These are phyloP conservation scores for Drepana falcataria DNA, from an alignment of 2,888 invertebrate species.

Conservation along the genomic window DNA sequence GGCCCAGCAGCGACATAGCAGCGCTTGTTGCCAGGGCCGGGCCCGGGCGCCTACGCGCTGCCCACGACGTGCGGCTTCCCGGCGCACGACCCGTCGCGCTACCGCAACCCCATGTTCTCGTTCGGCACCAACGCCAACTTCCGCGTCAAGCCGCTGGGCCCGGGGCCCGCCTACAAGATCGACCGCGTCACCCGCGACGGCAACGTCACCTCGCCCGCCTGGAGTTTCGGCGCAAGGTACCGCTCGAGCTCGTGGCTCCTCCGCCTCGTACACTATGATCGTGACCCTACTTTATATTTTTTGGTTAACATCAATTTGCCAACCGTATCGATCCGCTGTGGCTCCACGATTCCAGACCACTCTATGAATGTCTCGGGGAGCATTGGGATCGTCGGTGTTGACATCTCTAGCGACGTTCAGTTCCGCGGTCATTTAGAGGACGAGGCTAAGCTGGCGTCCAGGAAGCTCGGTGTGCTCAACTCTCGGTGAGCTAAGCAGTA, in stretches of 20 bases:
- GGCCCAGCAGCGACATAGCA: too few relatives aligned
- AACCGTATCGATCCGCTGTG: too few relatives aligned
- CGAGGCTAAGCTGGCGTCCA: too few relatives aligned
- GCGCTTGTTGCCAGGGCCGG: constrained; percentile 74
- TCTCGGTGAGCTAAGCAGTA: too few relatives aligned
- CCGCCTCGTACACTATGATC: background rate
- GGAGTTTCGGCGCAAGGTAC: constrained; percentile 62
- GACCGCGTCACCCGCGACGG: constrained; percentile 63
- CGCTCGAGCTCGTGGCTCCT: background rate
- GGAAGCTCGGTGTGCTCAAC: too few relatives aligned
- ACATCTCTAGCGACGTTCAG: too few relatives aligned
- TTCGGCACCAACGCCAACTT: constrained; percentile 67
- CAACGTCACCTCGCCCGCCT: constrained; percentile 69
- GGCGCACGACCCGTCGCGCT: constrained; percentile 80
- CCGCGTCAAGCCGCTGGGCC: constrained; percentile 68
- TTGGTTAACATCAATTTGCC: too few relatives aligned
- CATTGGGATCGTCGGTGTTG: too few relatives aligned
- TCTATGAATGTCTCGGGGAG: too few relatives aligned
- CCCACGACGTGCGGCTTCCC: constrained; percentile 80
- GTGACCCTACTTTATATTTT: too few relatives aligned
- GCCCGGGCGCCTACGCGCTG: constrained; percentile 81
- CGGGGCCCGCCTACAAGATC: constrained; percentile 69
- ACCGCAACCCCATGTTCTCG: constrained; percentile 81
- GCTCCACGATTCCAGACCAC: too few relatives aligned
- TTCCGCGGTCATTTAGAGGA: too few relatives aligned